Conservation (phyloP, 2,797 vertebrate species). For the Pipistrellus kuhlii region DNA sequence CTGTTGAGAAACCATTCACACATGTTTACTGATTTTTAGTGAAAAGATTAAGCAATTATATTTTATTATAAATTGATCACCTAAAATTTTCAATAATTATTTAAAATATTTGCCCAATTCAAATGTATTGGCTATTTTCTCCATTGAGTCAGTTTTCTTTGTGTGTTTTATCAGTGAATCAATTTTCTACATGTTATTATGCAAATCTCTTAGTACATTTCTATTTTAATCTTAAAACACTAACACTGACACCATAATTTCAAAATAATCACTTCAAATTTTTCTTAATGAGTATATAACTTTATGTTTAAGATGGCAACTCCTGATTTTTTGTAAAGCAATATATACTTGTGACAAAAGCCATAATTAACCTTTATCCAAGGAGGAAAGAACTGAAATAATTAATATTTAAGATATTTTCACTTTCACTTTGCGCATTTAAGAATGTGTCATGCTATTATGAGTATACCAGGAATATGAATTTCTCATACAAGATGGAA, state of each 20-base stretch:
- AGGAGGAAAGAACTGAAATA: background rate
- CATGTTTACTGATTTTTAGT: background rate
- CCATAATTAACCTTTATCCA: background rate
- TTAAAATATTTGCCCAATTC: slow-evolving; percentile 10
- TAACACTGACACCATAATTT: background rate
- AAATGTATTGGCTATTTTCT: slow-evolving; percentile 12
- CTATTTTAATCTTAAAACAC: background rate
- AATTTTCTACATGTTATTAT: background rate
- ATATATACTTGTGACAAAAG: background rate
- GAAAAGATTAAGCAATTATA: background rate
- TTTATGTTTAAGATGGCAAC: background rate
- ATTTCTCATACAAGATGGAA: background rate
- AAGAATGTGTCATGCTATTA: background rate
- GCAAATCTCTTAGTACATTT: background rate
- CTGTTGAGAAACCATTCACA: background rate
- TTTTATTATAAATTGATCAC: background rate
- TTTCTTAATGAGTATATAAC: background rate
- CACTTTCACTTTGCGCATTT: background rate
- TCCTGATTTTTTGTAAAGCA: background rate
- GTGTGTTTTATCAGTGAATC: background rate
- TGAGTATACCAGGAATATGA: background rate
- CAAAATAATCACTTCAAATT: background rate
- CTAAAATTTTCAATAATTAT: background rate
- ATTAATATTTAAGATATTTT: slow-evolving; percentile 3
- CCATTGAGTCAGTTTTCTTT: no score